phyloP scores from a whole-genome alignment of 2,888 invertebrate genomes.

The Palloptera scutellata region DNA sequence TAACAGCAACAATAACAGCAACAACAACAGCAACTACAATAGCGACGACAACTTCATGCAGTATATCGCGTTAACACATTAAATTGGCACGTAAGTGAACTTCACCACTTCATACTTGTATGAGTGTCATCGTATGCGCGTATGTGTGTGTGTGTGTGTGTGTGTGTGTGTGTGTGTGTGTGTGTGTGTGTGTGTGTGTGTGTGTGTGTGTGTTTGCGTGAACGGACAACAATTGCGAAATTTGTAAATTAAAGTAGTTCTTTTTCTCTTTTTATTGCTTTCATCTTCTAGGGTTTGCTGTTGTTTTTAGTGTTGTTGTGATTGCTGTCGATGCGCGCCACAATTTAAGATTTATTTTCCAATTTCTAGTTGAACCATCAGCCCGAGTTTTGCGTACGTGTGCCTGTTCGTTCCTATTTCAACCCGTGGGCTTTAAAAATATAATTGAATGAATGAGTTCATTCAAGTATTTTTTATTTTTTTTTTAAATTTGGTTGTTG shows the following conservation, averaged over 20 bases:
- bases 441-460: no score
- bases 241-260: constrained; percentile 24
- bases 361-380: no score
- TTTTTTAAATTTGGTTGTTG: neutral
- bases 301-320: no score
- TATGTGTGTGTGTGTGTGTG: constrained; percentile 1
- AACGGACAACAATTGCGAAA: constrained; percentile 1
- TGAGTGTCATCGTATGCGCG: neutral
- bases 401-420: no score
- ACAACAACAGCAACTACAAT: neutral
- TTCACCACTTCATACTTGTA: neutral
- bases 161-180: neutral
- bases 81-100: constrained; percentile 37
- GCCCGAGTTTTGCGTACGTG: no score
- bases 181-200: neutral
- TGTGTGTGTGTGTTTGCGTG: constrained; percentile 1
- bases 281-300: no score
- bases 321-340: no score
- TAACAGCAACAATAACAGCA: neutral
- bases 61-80: constrained; percentile 47
- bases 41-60: neutral
- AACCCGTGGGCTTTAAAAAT: no score
- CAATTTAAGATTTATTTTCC: no score
- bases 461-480: neutral
- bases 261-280: neutral